Evolutionary conservation across 1,140 invertebrate species (phyloP).

Genomic region (Drosophila varians): DNA sequence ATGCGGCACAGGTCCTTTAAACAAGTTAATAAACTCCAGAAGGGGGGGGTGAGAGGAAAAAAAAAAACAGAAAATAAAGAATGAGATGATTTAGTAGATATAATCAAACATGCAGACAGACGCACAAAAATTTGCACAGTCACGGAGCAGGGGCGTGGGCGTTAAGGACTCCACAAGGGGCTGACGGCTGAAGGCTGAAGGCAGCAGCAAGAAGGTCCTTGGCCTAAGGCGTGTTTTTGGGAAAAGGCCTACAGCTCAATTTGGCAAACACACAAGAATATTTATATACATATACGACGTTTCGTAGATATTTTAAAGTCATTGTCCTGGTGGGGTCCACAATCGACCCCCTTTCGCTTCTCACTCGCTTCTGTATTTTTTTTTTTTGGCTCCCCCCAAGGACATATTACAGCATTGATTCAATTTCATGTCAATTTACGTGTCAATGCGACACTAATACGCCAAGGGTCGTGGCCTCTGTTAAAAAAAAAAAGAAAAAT

Average conservation of each 20-base stretch:
- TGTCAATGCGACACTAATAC: constrained; percentile 84
- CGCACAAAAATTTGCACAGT: constrained; percentile 75
- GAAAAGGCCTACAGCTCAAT: constrained; percentile 68
- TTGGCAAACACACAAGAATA: constrained; percentile 47
- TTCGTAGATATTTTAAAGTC: constrained; percentile 64
- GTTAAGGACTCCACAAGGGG: neutral
- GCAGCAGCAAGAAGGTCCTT: no score
- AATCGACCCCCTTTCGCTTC: neutral
- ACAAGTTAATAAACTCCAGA: constrained; percentile 77
- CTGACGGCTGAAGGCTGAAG: neutral
- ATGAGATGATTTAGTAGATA: constrained; percentile 70
- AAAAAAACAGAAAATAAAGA: constrained; percentile 33
- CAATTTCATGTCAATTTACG: constrained; percentile 84
- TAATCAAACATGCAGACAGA: constrained; percentile 79
- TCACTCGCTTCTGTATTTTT: neutral
- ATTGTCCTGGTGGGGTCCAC: constrained; percentile 55
- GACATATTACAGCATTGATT: constrained; percentile 84
- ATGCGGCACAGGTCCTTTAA: constrained; percentile 58
- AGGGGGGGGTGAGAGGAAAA: no score
- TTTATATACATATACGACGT: no score
- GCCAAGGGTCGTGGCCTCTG: constrained; percentile 66
- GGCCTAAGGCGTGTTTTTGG: neutral
- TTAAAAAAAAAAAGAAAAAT: no score
- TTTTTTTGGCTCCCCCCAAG: constrained; percentile 59
- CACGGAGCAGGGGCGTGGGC: constrained; percentile 27